Conservation (phyloP, 1,140 invertebrate genomes). For the Pseudomyrmex sp. region DNA sequence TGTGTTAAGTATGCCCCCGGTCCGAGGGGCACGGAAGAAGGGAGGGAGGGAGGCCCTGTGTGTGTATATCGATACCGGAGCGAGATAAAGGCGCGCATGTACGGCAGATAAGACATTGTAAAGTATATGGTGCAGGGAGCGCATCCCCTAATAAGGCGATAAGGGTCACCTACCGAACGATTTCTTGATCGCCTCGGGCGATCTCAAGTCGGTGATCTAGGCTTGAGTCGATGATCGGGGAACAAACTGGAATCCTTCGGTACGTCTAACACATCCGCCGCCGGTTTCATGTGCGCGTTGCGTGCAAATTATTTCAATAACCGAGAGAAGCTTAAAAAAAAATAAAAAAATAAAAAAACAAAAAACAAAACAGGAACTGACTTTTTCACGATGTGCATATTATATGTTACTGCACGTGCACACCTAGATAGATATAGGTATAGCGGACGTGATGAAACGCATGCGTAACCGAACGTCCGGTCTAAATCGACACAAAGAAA, state of each 20-base stretch:
- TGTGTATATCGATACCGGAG: constrained; percentile 75
- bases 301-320: constrained; percentile 46
- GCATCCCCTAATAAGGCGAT: constrained; percentile 81
- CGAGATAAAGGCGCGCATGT: constrained; percentile 74
- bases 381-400: neutral
- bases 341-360: too few species aligned
- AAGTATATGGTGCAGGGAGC: constrained; percentile 72
- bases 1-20: constrained; percentile 71
- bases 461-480: too few species aligned
- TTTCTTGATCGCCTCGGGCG: constrained; percentile 61
- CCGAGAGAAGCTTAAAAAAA: neutral
- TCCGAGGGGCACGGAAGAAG: constrained; percentile 78
- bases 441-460: too few species aligned
- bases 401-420: neutral
- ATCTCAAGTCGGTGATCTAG: constrained; percentile 29
- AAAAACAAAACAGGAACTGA: too few species aligned
- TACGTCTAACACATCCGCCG: constrained; percentile 58
- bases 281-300: neutral
- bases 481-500: neutral
- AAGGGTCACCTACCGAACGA: constrained; percentile 78
- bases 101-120: constrained; percentile 68
- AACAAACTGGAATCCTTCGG: neutral
- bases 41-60: constrained; percentile 7
- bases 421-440: too few species aligned
- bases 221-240: constrained; percentile 3